phyloP scores from a whole-genome alignment of 2,113 vertebrate genomes.

The Isurus oxyrinchus region DNA sequence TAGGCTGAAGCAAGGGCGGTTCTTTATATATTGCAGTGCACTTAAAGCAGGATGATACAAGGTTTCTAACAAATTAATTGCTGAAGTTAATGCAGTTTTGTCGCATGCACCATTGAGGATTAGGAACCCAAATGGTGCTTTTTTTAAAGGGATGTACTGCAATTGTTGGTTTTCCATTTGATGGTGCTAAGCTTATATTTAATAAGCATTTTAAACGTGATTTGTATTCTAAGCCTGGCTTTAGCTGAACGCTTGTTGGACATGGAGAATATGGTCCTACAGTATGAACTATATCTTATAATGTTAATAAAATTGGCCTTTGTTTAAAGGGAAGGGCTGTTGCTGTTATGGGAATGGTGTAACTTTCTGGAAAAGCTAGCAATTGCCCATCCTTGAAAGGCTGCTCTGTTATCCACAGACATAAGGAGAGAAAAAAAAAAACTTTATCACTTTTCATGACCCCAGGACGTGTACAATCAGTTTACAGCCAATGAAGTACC shows the following conservation, averaged over 20 bases:
- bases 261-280: not conserved
- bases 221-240: not conserved
- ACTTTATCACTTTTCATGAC: not conserved
- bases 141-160: not conserved
- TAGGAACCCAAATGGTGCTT: not conserved
- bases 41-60: not conserved
- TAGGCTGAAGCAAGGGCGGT: not conserved
- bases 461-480: not conserved
- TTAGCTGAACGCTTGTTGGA: not conserved
- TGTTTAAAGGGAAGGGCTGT: not conserved
- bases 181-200: not conserved
- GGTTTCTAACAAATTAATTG: not conserved
- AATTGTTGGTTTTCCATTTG: not conserved
- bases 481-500: not conserved
- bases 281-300: not conserved
- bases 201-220: not conserved
- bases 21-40: not conserved
- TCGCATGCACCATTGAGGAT: not conserved
- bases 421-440: not conserved
- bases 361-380: not conserved
- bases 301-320: not conserved
- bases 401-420: not conserved
- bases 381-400: not conserved
- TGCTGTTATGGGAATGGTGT: not conserved
- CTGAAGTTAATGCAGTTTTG: not conserved